Percentiles rank a stretch among this genome's conserved stretches.
These are phyloP conservation scores for Drosophila nikananu DNA, from an alignment of 1,140 invertebrate genomes.

Conservation along the genomic window DNA sequence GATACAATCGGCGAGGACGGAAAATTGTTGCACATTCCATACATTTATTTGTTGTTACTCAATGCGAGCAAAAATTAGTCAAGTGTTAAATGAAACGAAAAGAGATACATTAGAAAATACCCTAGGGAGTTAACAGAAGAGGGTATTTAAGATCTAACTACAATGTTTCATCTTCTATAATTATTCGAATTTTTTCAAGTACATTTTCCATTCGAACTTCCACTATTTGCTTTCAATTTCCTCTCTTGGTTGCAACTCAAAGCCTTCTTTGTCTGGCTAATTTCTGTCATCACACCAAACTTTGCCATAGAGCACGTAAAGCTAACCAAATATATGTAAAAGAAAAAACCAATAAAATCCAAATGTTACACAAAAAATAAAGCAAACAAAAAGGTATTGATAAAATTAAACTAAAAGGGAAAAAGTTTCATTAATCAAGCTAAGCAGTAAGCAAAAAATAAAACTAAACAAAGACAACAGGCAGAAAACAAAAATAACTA, in stretches of 20 bases:
- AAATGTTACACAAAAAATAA: constrained; percentile 47
- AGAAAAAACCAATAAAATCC: constrained; percentile 47
- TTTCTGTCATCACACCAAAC: constrained; percentile 41
- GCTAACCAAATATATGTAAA: constrained; percentile 38
- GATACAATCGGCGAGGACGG: constrained; percentile 44
- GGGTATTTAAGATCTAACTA: constrained; percentile 20
- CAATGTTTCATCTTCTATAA: constrained; percentile 14
- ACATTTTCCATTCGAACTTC: constrained; percentile 3
- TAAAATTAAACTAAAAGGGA: constrained; percentile 61
- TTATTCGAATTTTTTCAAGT: constrained; percentile 9
- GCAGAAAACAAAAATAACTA: constrained; percentile 33
- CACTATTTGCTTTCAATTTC: constrained; percentile 22
- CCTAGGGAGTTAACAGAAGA: constrained; percentile 2
- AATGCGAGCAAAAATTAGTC: constrained; percentile 57
- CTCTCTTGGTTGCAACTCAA: constrained; percentile 12
- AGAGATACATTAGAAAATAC: constrained; percentile 28
- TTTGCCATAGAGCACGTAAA: constrained; percentile 53
- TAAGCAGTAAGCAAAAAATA: constrained; percentile 52
- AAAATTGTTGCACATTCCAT: constrained; percentile 70
- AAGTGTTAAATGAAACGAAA: constrained; percentile 39
- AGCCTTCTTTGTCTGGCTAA: constrained; percentile 25
- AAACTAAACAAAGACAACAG: constrained; percentile 43
- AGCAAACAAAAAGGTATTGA: constrained; percentile 59
- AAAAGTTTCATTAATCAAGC: constrained; percentile 78
- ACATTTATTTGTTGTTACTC: constrained; percentile 78